Percentiles rank a stretch among this genome's conserved stretches.
Evolutionary conservation across 2,113 vertebrate species (phyloP).

Genomic region (Neotragus moschatus): DNA sequence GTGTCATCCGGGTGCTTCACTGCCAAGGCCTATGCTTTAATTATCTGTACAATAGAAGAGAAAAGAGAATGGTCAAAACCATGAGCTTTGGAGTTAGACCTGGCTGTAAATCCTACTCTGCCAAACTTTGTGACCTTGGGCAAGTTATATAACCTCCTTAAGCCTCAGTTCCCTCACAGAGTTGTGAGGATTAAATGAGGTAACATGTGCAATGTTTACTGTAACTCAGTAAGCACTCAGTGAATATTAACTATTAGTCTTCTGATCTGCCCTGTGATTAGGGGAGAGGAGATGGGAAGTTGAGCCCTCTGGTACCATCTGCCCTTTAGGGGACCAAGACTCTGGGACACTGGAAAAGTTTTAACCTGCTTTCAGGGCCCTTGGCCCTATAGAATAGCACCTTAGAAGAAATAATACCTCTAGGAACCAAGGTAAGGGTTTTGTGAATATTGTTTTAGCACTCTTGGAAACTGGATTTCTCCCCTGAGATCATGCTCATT

Average conservation of each 20-base stretch:
- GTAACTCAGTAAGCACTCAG: background rate
- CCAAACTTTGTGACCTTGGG: background rate
- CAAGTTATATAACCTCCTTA: background rate
- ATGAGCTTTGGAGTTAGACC: background rate
- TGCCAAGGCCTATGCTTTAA: background rate
- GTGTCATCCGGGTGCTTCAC: background rate
- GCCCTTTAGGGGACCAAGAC: background rate
- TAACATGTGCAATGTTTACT: background rate
- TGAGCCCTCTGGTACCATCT: background rate
- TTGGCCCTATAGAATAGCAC: background rate
- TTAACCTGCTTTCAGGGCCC: slow-evolving; percentile 4
- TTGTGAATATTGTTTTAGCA: slow-evolving; percentile 17
- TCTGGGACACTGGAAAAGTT: background rate
- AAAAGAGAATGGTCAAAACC: background rate
- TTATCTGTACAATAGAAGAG: background rate
- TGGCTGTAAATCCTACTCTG: background rate
- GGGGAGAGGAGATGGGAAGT: background rate
- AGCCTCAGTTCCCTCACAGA: background rate
- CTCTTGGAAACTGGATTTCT: background rate
- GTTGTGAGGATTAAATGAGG: slow-evolving; percentile 3
- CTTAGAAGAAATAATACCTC: background rate
- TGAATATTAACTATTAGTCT: background rate
- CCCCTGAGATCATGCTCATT: background rate
- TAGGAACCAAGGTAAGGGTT: slow-evolving; percentile 32
- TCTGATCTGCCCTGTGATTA: background rate